Base-by-base conservation (phyloP, 2,888 invertebrate genomes). In the Euclidia mi region DNA sequence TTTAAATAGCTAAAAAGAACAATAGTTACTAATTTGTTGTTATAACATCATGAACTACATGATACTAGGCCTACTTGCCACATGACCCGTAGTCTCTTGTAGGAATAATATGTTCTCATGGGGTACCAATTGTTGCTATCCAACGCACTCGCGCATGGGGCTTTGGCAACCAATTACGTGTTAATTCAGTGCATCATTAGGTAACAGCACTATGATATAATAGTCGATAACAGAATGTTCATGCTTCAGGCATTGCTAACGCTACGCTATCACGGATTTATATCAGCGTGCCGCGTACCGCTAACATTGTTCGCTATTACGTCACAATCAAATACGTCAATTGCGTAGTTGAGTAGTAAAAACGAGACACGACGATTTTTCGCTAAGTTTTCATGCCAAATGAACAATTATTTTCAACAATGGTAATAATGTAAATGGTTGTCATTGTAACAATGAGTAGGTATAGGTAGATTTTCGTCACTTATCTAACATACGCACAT, bases 131-230 rank as follows among this genome's bases (percentile, higher is more conserved):
- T 56, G 44, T 49, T 49, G 32, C 43, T 18, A 34, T 48, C 38
- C 37, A 40, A 25, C 32, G 35, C 38, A 47, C 20, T 56, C 67
- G 52, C 67, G 63, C 67, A 25, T 56, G 48, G 68, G 63, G 57
- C 81, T 80, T 86, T 89, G 85, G 88, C 81, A 82, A 83, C 78
- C 87, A 85, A 89, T 89, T 89, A 88, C 84, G 74, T 71, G 64
- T 73, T 80, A 81, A 84, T 87, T 85, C 82, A 82, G 72, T 79
- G 65, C 72, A 65, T n/a, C 76, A 81, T 87, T 82, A 85, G 79
- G 80, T 84, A 84, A 88, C 82, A 73, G 58, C 50, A 47, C 59
- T 65, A 65, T 76, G 79, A 79, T 84, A 81, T 79, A 78, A 75
- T 60, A 66, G 47, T 57, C 69, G 78, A 78, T 76, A 78, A 71